Evolutionary conservation across 2,797 vertebrate genomes (phyloP).

Genomic region (Mionectes olivaceus): DNA sequence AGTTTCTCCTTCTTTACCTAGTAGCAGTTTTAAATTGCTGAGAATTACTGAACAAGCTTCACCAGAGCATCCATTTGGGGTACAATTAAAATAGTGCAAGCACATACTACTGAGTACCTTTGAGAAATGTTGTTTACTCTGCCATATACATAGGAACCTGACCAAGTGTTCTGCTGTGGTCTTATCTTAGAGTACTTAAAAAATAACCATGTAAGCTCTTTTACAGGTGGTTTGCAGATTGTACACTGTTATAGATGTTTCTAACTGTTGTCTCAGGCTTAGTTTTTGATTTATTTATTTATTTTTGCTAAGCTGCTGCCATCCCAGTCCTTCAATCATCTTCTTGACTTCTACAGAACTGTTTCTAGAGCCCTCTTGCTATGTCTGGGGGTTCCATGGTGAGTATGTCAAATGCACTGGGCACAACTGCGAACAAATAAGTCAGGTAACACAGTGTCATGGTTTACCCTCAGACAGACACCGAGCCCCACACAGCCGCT

Average conservation of each 20-base stretch:
- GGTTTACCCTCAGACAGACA: not conserved
- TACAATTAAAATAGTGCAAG: not conserved
- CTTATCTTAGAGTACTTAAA: not conserved
- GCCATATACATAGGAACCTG: not conserved
- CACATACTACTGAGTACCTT: not conserved
- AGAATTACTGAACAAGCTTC: not conserved
- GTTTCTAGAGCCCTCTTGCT: not conserved
- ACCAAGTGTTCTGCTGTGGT: not conserved
- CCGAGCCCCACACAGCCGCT: accelerated
- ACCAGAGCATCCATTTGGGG: not conserved
- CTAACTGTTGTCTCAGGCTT: not conserved
- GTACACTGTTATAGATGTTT: too few species aligned
- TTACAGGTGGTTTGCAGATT: not conserved
- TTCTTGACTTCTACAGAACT: not conserved
- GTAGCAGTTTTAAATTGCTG: not conserved
- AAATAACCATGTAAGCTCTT: not conserved
- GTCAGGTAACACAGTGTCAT: not conserved
- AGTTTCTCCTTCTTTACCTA: not conserved
- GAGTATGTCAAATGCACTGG: not conserved
- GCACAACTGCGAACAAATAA: not conserved
- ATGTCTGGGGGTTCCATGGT: not conserved
- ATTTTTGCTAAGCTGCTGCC: not conserved
- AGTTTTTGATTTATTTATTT: not conserved
- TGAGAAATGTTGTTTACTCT: not conserved
- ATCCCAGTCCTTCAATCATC: not conserved